Percentiles rank a stretch among this genome's conserved stretches.
Evolutionary conservation across 2,888 invertebrate species (phyloP).

Genomic region (Ceraclea dissimilis): DNA sequence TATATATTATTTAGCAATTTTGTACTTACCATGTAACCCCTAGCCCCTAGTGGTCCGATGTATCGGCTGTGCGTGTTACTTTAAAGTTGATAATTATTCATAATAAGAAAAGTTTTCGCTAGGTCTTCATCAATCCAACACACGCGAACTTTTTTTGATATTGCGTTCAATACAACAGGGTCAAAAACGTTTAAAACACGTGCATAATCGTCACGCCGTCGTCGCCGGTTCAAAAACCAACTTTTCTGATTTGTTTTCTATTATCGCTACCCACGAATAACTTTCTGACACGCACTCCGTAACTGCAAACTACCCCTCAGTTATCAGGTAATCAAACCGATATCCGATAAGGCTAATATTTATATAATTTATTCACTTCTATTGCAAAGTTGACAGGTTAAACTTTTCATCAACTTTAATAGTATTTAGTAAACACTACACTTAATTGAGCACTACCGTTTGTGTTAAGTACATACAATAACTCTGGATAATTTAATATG

Average conservation of each 20-base stretch:
- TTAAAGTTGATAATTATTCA: slow-evolving; percentile 8
- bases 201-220: slow-evolving; percentile 11
- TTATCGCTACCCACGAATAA: slow-evolving; percentile 10
- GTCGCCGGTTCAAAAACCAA: slow-evolving; percentile 4
- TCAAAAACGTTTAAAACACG: slow-evolving; percentile 7
- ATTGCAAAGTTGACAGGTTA: no score
- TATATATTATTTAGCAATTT: not conserved
- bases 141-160: slow-evolving; percentile 7
- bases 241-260: slow-evolving; percentile 16
- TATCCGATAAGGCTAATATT: slow-evolving; percentile 3
- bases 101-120: slow-evolving; percentile 8
- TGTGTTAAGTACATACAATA: no score
- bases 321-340: not conserved
- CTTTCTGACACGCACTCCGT: slow-evolving; percentile 5
- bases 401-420: no score
- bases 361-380: not conserved
- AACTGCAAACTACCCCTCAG: not conserved
- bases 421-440: no score
- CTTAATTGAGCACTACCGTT: no score
- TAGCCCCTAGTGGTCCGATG: no score
- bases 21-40: not conserved
- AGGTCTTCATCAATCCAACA: slow-evolving; percentile 10
- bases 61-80: not conserved
- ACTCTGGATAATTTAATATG: no score
- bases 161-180: slow-evolving; percentile 5